Conservation (phyloP, 92 coral and sea anemone genomes). For the Diadumene lineata region DNA sequence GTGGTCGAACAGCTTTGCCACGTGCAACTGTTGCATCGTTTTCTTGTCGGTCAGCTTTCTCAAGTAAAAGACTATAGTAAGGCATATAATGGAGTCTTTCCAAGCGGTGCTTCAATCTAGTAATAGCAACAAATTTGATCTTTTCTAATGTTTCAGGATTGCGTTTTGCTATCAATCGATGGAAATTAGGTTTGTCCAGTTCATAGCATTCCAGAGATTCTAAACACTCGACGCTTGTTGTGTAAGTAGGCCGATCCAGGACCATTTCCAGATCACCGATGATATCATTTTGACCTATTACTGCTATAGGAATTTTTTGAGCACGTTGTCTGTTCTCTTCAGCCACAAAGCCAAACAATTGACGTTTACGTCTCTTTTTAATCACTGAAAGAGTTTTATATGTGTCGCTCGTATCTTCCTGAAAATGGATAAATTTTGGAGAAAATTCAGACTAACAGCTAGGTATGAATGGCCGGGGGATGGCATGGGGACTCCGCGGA, state of each 20-base stretch:
- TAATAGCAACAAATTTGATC: conserved; percentile 49
- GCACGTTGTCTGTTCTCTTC: conserved; percentile 75
- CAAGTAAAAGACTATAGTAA: conserved; percentile 51
- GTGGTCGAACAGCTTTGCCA: background rate
- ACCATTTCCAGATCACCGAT: conserved; percentile 89
- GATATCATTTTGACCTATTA: conserved; percentile 84
- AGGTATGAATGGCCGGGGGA: no score
- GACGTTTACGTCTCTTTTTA: conserved; percentile 77
- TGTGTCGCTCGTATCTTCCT: conserved; percentile 11
- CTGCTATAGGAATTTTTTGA: conserved; percentile 68
- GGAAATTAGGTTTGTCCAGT: conserved; percentile 74
- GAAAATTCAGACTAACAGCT: no score
- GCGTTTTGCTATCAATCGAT: conserved; percentile 61
- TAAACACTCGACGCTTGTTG: conserved; percentile 75
- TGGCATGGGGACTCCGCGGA: no score
- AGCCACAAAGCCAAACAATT: conserved; percentile 73
- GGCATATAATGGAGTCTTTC: conserved; percentile 54
- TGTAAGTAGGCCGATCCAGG: conserved; percentile 70
- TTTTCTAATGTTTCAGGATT: conserved; percentile 59
- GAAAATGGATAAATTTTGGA: no score
- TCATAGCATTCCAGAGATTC: conserved; percentile 77
- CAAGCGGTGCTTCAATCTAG: conserved; percentile 48
- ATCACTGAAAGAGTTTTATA: conserved; percentile 72
- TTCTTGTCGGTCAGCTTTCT: conserved; percentile 23
- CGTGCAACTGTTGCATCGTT: background rate